Evolutionary conservation across 2,113 vertebrate species (phyloP).

Genomic region (Daubentonia madagascariensis): DNA sequence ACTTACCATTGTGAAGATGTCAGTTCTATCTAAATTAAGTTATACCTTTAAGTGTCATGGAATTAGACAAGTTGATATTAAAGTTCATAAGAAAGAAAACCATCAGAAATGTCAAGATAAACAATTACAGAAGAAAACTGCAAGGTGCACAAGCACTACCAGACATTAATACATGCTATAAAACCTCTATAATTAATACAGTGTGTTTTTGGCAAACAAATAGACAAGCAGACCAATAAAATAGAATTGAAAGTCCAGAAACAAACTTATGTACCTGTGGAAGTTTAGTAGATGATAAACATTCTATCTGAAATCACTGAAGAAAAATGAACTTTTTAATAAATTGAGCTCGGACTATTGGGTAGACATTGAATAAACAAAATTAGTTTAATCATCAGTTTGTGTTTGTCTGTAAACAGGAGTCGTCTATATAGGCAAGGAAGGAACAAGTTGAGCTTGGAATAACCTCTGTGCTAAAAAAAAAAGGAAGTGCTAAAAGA

Average conservation of each 20-base stretch:
- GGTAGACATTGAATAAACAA: background rate
- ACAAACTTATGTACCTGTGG: background rate
- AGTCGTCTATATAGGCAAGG: background rate
- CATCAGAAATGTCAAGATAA: background rate
- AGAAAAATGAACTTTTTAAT: background rate
- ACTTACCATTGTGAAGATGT: background rate
- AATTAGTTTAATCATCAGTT: background rate
- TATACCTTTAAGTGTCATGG: background rate
- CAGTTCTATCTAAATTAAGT: background rate
- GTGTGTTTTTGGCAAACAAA: background rate
- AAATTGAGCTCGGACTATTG: background rate
- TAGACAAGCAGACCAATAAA: background rate
- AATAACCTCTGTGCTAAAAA: background rate
- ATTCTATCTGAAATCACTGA: background rate
- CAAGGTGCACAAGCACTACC: background rate
- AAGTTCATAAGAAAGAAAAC: background rate
- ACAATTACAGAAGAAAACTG: background rate
- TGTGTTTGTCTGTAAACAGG: background rate
- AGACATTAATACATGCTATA: too few species aligned
- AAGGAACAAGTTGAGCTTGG: background rate
- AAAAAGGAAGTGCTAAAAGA: background rate
- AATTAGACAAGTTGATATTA: background rate
- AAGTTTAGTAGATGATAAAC: background rate
- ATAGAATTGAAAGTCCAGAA: background rate
- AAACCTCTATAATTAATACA: background rate